Conservation (phyloP, 2,113 vertebrate species). For the Elephas maximus region DNA sequence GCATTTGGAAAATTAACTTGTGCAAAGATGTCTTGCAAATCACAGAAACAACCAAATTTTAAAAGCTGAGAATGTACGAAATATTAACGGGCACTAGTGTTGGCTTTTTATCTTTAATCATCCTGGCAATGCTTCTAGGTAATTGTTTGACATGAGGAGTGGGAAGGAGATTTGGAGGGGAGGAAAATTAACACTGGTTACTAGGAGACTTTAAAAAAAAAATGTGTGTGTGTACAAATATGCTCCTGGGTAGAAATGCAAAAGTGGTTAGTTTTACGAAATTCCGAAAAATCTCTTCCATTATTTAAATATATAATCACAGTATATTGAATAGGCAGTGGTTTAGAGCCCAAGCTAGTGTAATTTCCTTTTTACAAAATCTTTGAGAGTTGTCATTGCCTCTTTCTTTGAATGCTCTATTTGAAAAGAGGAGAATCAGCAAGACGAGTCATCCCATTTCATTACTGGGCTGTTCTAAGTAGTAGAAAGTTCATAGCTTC, state of each 20-base stretch:
- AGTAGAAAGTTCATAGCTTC: not conserved
- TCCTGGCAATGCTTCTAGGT: not conserved
- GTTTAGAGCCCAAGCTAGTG: not conserved
- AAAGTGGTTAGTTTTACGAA: conserved; percentile 36
- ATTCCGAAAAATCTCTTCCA: conserved; percentile 46
- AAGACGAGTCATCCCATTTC: not conserved
- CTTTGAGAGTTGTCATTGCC: not conserved
- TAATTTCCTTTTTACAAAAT: conserved; percentile 36
- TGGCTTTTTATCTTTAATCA: conserved; percentile 47
- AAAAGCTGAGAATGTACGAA: conserved; percentile 60
- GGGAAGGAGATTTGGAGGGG: not conserved
- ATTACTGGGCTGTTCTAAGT: not conserved
- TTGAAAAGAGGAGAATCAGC: not conserved
- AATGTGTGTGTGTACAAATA: not conserved
- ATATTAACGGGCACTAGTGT: not conserved
- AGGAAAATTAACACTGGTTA: not conserved
- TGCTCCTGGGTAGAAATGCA: not conserved
- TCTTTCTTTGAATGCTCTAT: not conserved
- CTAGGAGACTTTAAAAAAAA: not conserved
- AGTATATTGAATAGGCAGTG: not conserved
- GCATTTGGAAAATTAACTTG: conserved; percentile 29
- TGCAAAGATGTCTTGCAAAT: conserved; percentile 45
- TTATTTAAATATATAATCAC: conserved; percentile 35
- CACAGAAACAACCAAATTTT: conserved; percentile 61
- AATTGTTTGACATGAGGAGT: conserved; percentile 36